phyloP scores from a whole-genome alignment of 2,113 vertebrate species.

The Amphilophus citrinellus region DNA sequence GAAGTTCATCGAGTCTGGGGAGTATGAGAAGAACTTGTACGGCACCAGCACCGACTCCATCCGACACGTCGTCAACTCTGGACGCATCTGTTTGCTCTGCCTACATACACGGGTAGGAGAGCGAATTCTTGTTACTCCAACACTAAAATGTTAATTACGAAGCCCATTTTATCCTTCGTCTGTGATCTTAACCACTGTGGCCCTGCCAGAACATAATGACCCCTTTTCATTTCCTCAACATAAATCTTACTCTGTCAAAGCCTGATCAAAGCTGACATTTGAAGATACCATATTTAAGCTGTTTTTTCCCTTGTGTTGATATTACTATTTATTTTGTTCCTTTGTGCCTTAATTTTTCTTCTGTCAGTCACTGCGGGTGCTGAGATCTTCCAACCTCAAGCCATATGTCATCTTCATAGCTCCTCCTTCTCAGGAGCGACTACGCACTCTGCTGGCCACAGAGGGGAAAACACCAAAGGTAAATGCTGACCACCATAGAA shows the following conservation, averaged over 20 bases:
- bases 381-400: constrained; percentile 95
- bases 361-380: constrained; percentile 88
- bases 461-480: constrained; percentile 94
- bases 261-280: constrained; percentile 4
- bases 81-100: constrained; percentile 93
- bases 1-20: constrained; percentile 94
- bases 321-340: background rate
- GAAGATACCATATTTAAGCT: background rate
- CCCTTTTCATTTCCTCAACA: background rate
- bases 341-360: background rate
- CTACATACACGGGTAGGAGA: constrained; percentile 90
- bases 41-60: constrained; percentile 95
- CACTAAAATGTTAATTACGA: constrained; percentile 8
- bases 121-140: background rate
- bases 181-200: constrained; percentile 10
- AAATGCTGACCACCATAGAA: background rate
- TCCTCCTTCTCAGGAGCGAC: constrained; percentile 92
- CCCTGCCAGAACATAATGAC: background rate
- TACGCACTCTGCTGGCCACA: constrained; percentile 90
- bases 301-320: background rate
- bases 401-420: constrained; percentile 97
- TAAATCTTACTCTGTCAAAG: constrained; percentile 14
- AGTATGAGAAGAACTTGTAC: constrained; percentile 95
- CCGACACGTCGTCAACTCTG: constrained; percentile 91
- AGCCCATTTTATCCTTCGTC: background rate